phyloP scores from a whole-genome alignment of 1,140 invertebrate species.

The Solenopsis fugax region DNA sequence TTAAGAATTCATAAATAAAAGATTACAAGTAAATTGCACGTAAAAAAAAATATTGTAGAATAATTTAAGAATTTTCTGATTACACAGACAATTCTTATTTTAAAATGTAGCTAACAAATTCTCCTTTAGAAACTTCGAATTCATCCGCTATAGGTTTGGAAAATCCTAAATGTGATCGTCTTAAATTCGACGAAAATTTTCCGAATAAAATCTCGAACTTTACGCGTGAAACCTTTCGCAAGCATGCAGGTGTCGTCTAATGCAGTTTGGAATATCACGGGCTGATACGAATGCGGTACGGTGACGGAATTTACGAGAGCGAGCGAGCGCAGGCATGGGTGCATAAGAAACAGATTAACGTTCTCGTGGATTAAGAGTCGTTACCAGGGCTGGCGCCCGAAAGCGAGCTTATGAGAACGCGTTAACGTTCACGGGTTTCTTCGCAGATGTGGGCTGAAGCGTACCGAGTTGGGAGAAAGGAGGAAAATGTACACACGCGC shows the following conservation, averaged over 20 bases:
- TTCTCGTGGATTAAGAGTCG: slow-evolving; percentile 60
- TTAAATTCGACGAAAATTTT: slow-evolving; percentile 20
- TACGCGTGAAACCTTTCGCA: neutral
- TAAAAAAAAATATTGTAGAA: neutral
- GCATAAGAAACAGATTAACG: slow-evolving; percentile 64
- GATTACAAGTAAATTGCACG: neutral
- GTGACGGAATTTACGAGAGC: slow-evolving; percentile 25
- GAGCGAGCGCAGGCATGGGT: slow-evolving; percentile 12
- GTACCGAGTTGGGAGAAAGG: no score
- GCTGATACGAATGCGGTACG: neutral
- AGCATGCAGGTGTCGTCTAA: neutral
- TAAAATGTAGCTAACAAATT: neutral
- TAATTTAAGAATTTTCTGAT: neutral
- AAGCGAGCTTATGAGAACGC: slow-evolving; percentile 41
- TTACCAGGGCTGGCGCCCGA: slow-evolving; percentile 18
- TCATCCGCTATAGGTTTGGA: neutral
- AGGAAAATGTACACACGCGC: neutral
- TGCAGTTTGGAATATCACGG: neutral
- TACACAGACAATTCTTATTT: neutral
- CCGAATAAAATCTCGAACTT: neutral
- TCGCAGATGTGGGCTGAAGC: neutral
- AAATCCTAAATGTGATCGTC: slow-evolving; percentile 3
- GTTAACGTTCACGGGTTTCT: slow-evolving; percentile 34
- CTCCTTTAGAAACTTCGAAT: neutral
- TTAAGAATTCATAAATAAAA: neutral